Conservation (phyloP, 2,888 invertebrate species). For the Dryocosmus kuriphilus region DNA sequence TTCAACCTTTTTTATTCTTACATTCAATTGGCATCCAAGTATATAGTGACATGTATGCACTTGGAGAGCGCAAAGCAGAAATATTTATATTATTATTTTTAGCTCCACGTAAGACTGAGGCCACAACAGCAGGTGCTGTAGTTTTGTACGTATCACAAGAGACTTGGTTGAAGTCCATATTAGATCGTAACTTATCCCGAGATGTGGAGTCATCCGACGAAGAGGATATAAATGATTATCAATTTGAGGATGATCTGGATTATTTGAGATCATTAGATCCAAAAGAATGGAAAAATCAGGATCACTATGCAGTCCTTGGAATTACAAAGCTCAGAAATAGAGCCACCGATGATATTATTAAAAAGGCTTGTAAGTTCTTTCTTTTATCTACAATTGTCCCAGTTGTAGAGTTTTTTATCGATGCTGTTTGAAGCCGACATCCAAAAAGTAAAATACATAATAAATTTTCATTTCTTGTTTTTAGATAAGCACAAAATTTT, state of each 20-base stretch:
- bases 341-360: constrained; percentile 95
- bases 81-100: constrained; percentile 42
- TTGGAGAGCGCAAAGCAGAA: not conserved
- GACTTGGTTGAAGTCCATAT: constrained; percentile 70
- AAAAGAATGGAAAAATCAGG: constrained; percentile 98
- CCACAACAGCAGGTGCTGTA: constrained; percentile 67
- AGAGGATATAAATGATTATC: constrained; percentile 76
- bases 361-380: constrained; percentile 89
- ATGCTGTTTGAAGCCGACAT: too few species aligned
- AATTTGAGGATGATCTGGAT: constrained; percentile 86
- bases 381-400: not conserved
- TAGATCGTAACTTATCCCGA: constrained; percentile 63
- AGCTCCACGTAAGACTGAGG: constrained; percentile 61
- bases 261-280: constrained; percentile 94
- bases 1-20: not conserved
- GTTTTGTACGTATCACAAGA: constrained; percentile 73
- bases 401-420: too few species aligned
- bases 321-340: constrained; percentile 89
- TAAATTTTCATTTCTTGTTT: not conserved
- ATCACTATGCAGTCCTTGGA: constrained; percentile 97
- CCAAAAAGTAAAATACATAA: too few species aligned
- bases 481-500: constrained; percentile 89
- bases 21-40: constrained; percentile 17
- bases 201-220: constrained; percentile 64
- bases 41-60: constrained; percentile 8